phyloP scores from a whole-genome alignment of 1,140 invertebrate species.

The Fopius arisanus region DNA sequence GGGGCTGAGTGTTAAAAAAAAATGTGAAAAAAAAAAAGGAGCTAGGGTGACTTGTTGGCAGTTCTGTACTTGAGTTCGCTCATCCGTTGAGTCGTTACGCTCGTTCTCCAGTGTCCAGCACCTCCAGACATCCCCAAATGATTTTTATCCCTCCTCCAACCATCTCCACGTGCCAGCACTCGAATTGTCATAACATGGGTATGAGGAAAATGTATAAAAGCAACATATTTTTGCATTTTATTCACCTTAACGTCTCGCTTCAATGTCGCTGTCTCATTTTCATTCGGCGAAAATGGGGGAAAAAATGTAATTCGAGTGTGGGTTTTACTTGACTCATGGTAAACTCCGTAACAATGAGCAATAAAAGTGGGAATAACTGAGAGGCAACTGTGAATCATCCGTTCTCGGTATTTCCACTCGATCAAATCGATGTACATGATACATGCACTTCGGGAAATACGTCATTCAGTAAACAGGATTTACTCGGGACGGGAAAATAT shows the following conservation, averaged over 20 bases:
- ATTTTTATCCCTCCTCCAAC: neutral
- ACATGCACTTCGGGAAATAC: no score
- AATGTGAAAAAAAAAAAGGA: neutral
- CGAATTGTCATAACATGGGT: neutral
- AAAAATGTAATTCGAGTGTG: neutral
- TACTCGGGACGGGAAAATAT: no score
- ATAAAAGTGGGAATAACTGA: neutral
- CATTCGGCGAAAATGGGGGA: neutral
- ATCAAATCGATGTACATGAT: neutral
- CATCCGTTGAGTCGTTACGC: conserved; percentile 29
- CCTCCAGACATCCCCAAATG: conserved; percentile 10
- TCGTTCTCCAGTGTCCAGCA: conserved; percentile 24
- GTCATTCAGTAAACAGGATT: no score
- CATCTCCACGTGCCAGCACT: neutral
- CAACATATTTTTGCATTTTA: no score
- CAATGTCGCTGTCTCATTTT: neutral
- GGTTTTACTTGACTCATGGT: neutral
- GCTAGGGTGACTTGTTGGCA: conserved; percentile 23
- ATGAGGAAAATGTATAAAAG: neutral
- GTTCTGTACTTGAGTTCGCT: conserved; percentile 18
- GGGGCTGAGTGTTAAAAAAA: neutral
- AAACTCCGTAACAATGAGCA: neutral
- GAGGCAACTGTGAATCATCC: neutral
- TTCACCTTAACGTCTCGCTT: no score
- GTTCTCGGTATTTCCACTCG: neutral